Base-by-base conservation (phyloP, 2,888 invertebrate species). In the Nipponacmea schrenckii region DNA sequence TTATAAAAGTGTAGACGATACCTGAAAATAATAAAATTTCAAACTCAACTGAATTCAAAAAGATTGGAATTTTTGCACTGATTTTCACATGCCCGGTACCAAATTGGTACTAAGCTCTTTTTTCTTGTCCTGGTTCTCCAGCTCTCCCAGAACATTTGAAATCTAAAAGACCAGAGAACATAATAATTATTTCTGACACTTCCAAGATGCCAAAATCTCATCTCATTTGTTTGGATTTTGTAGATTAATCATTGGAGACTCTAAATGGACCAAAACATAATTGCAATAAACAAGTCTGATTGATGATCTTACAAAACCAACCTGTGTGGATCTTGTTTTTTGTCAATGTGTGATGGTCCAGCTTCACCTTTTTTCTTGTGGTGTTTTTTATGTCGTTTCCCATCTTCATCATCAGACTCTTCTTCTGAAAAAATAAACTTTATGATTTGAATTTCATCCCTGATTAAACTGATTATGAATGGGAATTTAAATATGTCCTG, bases 1-100 rank as follows among this genome's bases (percentile, higher is more conserved):
- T 93, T 91, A 82, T 94, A 93, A 89, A 96, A 96, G 86, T 94
- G 94, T 26, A 97, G 90, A 0, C 94, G 93, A 85, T 94, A 97
- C 77, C 87, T 87, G 72, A 15, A 73, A 69, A 27, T 68, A 65
- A 56, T n/a, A 64, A 45, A 14, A 68, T 44, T 39, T 45, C 20
- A 69, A 64, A 31, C 44, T 45, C 64, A 20, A n/a, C n/a, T 2
- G 1, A 48, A 14, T n/a, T 17, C 17, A 50, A 24, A 26, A 7
- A 24, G n/a, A 12, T 62, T 7, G 10, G 15, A 24, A 15, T 39
- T 39, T n/a, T 5, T 31, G 31, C 3, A 31, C 2, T 31, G 31
- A n/a, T n/a, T n/a, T n/a, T n/a, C n/a, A n/a, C n/a, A n/a, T n/a
- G n/a, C n/a, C n/a, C n/a, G n/a, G n/a, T n/a, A n/a, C n/a, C n/a